These are phyloP conservation scores for Ophioderma brevispina DNA, from an alignment of 35 echinoderm and acorn worm genomes.

Conservation along the genomic window DNA sequence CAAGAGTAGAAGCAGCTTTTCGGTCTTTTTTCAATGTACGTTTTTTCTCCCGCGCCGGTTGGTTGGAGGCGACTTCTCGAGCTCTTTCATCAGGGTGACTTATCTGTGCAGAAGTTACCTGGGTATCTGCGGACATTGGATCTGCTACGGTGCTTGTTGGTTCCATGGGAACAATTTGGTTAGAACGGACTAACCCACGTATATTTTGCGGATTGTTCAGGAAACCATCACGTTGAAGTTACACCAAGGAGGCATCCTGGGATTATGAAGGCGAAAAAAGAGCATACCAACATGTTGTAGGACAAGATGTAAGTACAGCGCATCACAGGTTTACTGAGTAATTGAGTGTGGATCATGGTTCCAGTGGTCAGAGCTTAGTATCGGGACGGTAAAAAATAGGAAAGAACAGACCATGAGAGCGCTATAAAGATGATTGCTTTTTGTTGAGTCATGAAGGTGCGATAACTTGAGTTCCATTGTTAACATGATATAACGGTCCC, in stretches of 20 bases:
- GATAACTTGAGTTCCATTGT: constrained; percentile 26
- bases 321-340: constrained; percentile 40
- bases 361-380: constrained; percentile 13
- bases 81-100: not conserved
- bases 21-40: not conserved
- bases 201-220: constrained; percentile 12
- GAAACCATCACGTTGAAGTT: not conserved
- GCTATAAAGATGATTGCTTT: not conserved
- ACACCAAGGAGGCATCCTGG: not conserved
- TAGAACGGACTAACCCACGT: not conserved
- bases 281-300: constrained; percentile 20
- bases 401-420: not conserved
- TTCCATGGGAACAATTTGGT: not conserved
- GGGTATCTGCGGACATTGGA: not conserved
- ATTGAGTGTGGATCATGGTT: not conserved
- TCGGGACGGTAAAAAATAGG: not conserved
- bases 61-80: not conserved
- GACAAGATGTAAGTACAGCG: not conserved
- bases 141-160: not conserved
- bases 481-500: constrained; percentile 43
- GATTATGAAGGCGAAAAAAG: not conserved
- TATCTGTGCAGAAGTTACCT: not conserved
- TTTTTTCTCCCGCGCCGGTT: not conserved
- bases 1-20: constrained; percentile 47
- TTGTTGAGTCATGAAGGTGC: constrained; percentile 1